Conservation (phyloP, 2,888 invertebrate genomes). For the Pterobdella sp. region DNA sequence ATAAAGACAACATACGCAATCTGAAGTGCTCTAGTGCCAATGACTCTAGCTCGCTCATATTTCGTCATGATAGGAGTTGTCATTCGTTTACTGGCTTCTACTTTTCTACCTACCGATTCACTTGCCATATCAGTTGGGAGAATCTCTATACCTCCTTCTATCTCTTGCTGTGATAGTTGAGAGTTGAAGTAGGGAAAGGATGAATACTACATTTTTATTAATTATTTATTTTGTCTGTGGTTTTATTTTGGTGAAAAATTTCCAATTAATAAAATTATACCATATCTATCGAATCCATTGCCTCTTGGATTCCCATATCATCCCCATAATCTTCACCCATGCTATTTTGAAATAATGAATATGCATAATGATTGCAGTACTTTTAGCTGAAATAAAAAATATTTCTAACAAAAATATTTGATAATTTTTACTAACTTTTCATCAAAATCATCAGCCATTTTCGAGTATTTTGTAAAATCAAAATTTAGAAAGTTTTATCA, state of each 20-base stretch:
- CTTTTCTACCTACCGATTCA: conserved; percentile 55
- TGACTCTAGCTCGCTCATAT: conserved; percentile 80
- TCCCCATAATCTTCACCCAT: not conserved
- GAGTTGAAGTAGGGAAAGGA: not conserved
- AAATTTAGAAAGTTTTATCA: no score
- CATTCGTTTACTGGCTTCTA: conserved; percentile 64
- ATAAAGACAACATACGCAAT: conserved; percentile 62
- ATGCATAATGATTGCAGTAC: no score
- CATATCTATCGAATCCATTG: conserved; percentile 7
- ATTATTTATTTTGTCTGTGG: not conserved
- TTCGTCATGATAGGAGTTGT: conserved; percentile 99
- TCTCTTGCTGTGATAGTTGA: conserved; percentile 63
- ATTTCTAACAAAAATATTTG: not conserved
- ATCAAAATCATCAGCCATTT: conserved; percentile 4
- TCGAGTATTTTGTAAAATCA: not conserved
- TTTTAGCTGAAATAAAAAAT: no score
- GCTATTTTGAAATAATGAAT: no score
- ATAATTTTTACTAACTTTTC: not conserved
- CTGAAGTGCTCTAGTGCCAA: conserved; percentile 92
- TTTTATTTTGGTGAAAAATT: not conserved
- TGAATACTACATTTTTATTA: not conserved
- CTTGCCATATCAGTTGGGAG: conserved; percentile 62
- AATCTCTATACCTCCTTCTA: conserved; percentile 66
- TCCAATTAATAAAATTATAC: not conserved
- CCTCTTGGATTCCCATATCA: conserved; percentile 10